phyloP scores from a whole-genome alignment of 2,797 vertebrate species.

The Anguilla obscura region DNA sequence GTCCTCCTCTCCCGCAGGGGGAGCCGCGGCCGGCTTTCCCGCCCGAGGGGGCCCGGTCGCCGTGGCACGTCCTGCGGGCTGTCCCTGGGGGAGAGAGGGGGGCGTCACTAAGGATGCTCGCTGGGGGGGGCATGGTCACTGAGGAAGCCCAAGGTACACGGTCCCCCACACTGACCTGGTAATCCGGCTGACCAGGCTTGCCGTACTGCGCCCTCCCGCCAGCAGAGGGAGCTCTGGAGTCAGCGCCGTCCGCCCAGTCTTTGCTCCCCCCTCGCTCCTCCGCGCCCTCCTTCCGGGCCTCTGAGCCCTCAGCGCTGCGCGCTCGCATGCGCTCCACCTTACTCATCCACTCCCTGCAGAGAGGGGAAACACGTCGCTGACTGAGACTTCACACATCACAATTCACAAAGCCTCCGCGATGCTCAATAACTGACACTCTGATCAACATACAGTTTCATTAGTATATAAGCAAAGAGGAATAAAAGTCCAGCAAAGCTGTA shows the following conservation, averaged over 20 bases:
- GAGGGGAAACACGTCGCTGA: conserved; percentile 1
- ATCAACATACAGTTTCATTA: neutral
- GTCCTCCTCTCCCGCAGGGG: conserved; percentile 82
- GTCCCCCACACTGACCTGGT: conserved; percentile 74
- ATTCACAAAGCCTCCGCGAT: neutral
- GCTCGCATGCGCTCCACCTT: conserved; percentile 75
- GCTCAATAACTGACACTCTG: neutral
- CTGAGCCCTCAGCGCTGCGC: conserved; percentile 74
- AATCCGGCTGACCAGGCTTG: conserved; percentile 75
- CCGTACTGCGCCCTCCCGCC: conserved; percentile 67
- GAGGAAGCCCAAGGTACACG: neutral
- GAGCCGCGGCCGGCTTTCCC: conserved; percentile 66
- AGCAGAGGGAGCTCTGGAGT: conserved; percentile 74
- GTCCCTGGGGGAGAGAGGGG: conserved; percentile 35
- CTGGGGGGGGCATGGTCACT: neutral
- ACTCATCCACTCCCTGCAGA: conserved; percentile 79
- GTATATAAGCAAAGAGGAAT: neutral
- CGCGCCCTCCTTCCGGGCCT: conserved; percentile 76
- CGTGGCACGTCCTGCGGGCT: conserved; percentile 59
- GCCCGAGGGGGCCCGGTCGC: conserved; percentile 66
- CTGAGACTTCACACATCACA: conserved; percentile 20
- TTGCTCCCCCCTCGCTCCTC: conserved; percentile 76
- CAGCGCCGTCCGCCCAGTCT: conserved; percentile 59
- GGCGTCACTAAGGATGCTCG: neutral
- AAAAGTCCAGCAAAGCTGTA: neutral